These are phyloP conservation scores for Strix aluco DNA, from an alignment of 2,113 vertebrate genomes.

Conservation along the genomic window DNA sequence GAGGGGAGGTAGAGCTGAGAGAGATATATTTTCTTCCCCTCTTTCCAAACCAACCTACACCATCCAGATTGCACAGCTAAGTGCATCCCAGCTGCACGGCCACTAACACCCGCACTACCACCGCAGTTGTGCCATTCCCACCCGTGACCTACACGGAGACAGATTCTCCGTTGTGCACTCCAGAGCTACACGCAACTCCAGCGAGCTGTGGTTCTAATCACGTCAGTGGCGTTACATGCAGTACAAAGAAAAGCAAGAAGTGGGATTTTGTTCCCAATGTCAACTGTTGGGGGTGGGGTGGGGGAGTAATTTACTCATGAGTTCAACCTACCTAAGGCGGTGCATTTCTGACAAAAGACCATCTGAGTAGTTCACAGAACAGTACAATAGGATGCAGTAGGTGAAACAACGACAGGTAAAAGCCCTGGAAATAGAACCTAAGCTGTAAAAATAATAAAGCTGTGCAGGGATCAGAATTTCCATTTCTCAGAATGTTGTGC, in stretches of 20 bases:
- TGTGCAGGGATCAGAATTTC: not conserved
- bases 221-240: accelerated
- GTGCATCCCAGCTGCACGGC: not conserved
- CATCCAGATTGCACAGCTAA: not conserved
- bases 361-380: not conserved
- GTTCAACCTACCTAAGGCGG: not conserved
- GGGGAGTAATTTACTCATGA: not conserved
- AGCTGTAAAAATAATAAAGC: not conserved
- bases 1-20: not conserved
- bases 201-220: not conserved
- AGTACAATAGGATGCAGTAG: not conserved
- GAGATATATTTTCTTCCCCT: not conserved
- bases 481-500: not conserved
- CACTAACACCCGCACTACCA: not conserved
- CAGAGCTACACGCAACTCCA: not conserved
- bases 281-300: not conserved
- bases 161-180: not conserved
- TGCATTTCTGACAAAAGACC: not conserved
- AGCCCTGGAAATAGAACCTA: not conserved
- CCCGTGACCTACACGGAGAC: not conserved
- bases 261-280: not conserved
- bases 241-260: not conserved
- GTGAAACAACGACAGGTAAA: not conserved
- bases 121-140: not conserved
- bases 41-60: not conserved